Evolutionary conservation across 1,140 invertebrate species (phyloP), one percentile per base, ranked within the genome.

Genomic region (Anoplolepis gracilipes): DNA sequence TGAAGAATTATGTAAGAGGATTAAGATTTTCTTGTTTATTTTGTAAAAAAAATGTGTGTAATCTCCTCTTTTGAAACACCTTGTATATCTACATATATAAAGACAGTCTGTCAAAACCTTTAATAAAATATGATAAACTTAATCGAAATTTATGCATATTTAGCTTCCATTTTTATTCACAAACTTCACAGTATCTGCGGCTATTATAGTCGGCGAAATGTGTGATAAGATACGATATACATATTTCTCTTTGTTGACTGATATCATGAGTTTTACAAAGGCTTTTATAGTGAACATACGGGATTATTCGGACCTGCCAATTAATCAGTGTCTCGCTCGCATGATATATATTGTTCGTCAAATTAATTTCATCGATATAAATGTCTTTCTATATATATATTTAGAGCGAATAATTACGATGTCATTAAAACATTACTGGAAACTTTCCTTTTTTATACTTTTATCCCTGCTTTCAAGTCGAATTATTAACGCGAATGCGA

Each of bases 161-260:
- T 5, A 53, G 30, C 8, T 28, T 1, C 53, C 16, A 42, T 36
- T 53, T 36, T 79, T 79, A 36, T 72, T 72, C 78, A 25, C 28
- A 1, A 79, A 53, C 36, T 59, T 42, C 13, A 36, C 33, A 67
- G 10, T 59, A 81, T 81, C 53, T 57, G 30, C 2, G n/a, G n/a
- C 39, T 55, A 46, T 70, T 79, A 69, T 28, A 70, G 30, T 33
- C 25, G 55, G 13, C 61, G 13, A 46, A 73, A 73, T 53, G 8
- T 59, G 13, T 30, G 78, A 82, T 82, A 82, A 82, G 67, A 82
- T 82, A 82, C 6, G 28, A 57, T 3, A n/a, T 39, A 36, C 64
- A 2, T n/a, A 46, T 82, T 61, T 59, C 25, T 28, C 78, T 73
- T 82, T 82, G 67, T 82, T 82, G 36, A 46, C 78, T n/a, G 78